phyloP scores from a whole-genome alignment of 2,113 vertebrate genomes.

The Sinocyclocheilus anophthalmus region DNA sequence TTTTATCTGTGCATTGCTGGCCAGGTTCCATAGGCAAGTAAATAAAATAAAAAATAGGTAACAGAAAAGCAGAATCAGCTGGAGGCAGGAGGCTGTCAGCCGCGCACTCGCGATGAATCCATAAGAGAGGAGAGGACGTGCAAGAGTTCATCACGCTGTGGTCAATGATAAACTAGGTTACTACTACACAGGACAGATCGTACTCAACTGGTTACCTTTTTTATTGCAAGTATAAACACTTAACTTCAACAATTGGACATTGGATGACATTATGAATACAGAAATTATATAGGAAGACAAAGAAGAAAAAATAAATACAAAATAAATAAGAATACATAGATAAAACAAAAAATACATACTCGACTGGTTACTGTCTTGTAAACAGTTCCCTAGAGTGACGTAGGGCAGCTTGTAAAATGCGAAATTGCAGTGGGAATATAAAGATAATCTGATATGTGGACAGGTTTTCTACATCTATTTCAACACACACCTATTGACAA shows the following conservation, averaged over 20 bases:
- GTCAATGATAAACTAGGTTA: constrained; percentile 30
- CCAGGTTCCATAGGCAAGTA: neutral
- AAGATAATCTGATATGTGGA: constrained; percentile 33
- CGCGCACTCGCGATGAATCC: neutral
- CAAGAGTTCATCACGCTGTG: neutral
- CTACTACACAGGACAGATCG: constrained; percentile 15
- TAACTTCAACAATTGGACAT: too few relatives aligned
- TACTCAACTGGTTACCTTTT: neutral
- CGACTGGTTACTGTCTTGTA: neutral
- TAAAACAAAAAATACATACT: neutral
- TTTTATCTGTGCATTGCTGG: neutral
- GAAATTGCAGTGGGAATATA: constrained; percentile 22
- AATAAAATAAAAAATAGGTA: neutral
- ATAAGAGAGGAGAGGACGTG: constrained; percentile 17
- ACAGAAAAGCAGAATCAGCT: neutral
- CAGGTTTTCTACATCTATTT: constrained; percentile 29
- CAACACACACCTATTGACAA: constrained; percentile 45
- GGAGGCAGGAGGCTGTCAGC: neutral
- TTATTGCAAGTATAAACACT: too few relatives aligned
- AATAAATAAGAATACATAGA: too few relatives aligned
- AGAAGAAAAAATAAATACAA: too few relatives aligned
- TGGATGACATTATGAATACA: too few relatives aligned
- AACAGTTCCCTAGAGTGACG: constrained; percentile 9
- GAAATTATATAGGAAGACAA: too few relatives aligned
- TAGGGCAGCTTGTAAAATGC: neutral